Conservation (phyloP, 2,797 vertebrate species). For the Crenuchus spilurus region DNA sequence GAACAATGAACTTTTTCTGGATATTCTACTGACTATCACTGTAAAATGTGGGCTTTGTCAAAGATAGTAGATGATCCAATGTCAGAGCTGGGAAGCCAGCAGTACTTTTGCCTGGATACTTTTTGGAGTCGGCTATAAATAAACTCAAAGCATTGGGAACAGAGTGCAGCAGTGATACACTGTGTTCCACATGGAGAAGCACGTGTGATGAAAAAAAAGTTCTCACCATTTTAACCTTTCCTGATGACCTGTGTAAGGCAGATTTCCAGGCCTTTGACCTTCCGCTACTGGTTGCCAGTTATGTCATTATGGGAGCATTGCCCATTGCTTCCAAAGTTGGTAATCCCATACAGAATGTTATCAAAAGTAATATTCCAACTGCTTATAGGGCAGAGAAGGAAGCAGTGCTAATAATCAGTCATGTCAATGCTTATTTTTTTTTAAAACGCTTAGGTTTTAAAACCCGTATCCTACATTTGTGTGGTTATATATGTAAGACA, state of each 20-base stretch:
- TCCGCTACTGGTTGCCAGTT: background rate
- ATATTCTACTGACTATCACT: too few relatives aligned
- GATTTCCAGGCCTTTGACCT: background rate
- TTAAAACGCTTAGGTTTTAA: too few relatives aligned
- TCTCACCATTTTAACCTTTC: background rate
- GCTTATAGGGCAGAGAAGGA: too few relatives aligned
- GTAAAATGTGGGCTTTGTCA: too few relatives aligned
- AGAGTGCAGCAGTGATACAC: conserved; percentile 34
- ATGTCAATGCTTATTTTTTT: too few relatives aligned
- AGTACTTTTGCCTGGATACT: background rate
- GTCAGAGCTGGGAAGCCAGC: background rate
- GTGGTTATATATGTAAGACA: too few relatives aligned
- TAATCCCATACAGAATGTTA: background rate
- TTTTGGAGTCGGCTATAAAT: conserved; percentile 66
- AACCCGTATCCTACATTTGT: too few relatives aligned
- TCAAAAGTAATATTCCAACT: too few relatives aligned
- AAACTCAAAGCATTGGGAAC: conserved; percentile 66
- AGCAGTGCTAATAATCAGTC: too few relatives aligned
- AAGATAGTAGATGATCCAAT: too few relatives aligned
- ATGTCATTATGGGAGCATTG: background rate
- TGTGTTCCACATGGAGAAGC: conserved; percentile 60
- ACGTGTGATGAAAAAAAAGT: conserved; percentile 50
- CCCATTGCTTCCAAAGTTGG: background rate
- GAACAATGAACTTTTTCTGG: too few relatives aligned
- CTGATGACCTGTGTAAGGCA: conserved; percentile 2